Conservation (phyloP, 2,888 invertebrate species). For the Chrysotoxum bicinctum region DNA sequence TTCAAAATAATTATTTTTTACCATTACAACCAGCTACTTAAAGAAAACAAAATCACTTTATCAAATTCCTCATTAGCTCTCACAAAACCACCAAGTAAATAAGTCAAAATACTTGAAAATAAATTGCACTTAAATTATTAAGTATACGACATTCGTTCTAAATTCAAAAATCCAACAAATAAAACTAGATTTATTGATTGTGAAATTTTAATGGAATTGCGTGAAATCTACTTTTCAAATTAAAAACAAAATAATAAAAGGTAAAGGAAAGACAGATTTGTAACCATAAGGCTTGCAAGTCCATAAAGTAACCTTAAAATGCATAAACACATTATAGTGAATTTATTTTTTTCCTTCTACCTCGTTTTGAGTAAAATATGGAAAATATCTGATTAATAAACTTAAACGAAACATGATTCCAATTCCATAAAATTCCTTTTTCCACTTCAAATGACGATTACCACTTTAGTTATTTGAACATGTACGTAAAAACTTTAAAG, state of each 20-base stretch:
- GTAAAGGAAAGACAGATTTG: constrained; percentile 10
- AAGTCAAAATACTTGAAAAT: constrained; percentile 30
- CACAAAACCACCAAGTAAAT: not conserved
- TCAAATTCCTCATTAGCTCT: constrained; percentile 31
- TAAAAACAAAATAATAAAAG: not conserved
- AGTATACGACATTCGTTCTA: constrained; percentile 21
- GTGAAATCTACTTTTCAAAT: constrained; percentile 7
- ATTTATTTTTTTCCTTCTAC: not conserved
- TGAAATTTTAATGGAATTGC: constrained; percentile 47
- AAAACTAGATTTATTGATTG: constrained; percentile 57
- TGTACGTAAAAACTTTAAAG: too few species aligned
- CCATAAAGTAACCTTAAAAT: constrained; percentile 52
- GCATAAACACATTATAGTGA: not conserved
- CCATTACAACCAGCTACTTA: too few species aligned
- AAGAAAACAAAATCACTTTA: too few species aligned
- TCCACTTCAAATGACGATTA: not conserved
- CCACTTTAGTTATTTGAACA: not conserved
- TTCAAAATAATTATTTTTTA: too few species aligned
- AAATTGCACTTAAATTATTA: constrained; percentile 29
- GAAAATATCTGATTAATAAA: constrained; percentile 64
- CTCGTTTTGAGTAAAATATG: constrained; percentile 56
- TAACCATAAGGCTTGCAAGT: constrained; percentile 20
- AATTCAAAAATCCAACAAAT: constrained; percentile 25
- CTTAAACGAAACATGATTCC: constrained; percentile 64
- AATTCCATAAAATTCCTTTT: constrained; percentile 38